Base-by-base conservation (phyloP, 2,888 invertebrate genomes). In the Eurytoma adleriae region DNA sequence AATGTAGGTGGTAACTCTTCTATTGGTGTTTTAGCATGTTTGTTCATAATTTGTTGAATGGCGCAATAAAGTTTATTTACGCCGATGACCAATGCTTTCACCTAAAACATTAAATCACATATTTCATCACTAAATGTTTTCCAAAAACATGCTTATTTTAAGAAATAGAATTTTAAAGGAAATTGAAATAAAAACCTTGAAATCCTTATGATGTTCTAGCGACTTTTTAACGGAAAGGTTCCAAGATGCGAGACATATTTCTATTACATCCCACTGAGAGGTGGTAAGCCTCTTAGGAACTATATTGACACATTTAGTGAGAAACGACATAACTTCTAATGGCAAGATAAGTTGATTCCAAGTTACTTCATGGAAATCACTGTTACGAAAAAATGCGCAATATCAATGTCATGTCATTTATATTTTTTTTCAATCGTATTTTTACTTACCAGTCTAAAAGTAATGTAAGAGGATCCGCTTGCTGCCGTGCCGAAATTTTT, bases 241-340 rank as follows among this genome's bases (percentile, higher is more conserved):
- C 94, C 96, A 94, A 18, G 94, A 93, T 80, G 94, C 94, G 50
- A 96, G 90, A 74, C 94, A 93, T 88, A 96, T 94, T 83, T 95
- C 92, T 84, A 94, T 91, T 87, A 95, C 94, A 91, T 96, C 96
- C 96, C 96, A 96, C 85, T 94, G 93, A 83, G 92, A 89, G 52
- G 91, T 83, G 5, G 91, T 89, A 82, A 92, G 85, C 12, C 85
- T 80, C 3, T 78, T 79, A 2, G 90, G 88, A 52, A 84, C 78
- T 57, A 78, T 84, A 24, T 74, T 83, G 1, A 89, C 83, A 10
- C 86, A 84, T 82, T 86, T 81, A 0, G 86, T 85, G 4, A 88
- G 66, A 14, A 89, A 85, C 78, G 86, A 84, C 54, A 90, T 86
- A 50, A 89, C 79, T 85, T 90, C 88, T 10, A 90, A 67, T 16